Conservation (phyloP, 2,888 invertebrate genomes). For the Megamerina dolium region DNA sequence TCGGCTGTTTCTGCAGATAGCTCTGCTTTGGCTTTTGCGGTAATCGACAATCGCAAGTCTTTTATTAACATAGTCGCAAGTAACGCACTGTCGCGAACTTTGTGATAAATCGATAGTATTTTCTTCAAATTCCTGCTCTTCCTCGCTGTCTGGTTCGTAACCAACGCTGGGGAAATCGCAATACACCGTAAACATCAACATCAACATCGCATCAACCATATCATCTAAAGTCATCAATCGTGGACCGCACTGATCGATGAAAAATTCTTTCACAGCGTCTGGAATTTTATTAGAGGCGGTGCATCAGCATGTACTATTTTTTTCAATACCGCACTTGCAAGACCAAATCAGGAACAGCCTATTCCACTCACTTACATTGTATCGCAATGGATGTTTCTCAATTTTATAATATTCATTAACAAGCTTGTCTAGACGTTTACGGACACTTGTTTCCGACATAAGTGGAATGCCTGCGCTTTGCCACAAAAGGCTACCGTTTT, state of each 20-base stretch:
- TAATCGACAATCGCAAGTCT: too few relatives aligned
- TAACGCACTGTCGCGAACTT: too few relatives aligned
- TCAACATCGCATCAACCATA: not conserved
- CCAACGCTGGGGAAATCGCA: not conserved
- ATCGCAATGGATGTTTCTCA: constrained; percentile 1
- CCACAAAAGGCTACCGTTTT: not conserved
- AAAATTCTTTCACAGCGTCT: not conserved
- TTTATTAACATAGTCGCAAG: too few relatives aligned
- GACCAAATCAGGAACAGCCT: not conserved
- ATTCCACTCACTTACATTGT: not conserved
- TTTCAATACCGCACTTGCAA: too few relatives aligned
- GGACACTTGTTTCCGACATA: not conserved
- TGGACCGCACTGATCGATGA: too few relatives aligned
- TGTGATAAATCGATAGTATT: too few relatives aligned
- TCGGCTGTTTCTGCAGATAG: not conserved
- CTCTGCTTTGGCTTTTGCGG: not conserved
- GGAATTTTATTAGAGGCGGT: constrained; percentile 1
- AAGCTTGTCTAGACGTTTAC: constrained; percentile 1
- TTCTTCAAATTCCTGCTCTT: not conserved
- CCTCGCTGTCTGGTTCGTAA: too few relatives aligned
- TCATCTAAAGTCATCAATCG: too few relatives aligned
- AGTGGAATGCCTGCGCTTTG: not conserved
- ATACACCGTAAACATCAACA: not conserved
- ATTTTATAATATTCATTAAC: constrained; percentile 3
- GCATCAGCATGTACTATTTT: not conserved